phyloP scores from a whole-genome alignment of 2,888 invertebrate genomes.

The Tuberolachnus salignus region DNA sequence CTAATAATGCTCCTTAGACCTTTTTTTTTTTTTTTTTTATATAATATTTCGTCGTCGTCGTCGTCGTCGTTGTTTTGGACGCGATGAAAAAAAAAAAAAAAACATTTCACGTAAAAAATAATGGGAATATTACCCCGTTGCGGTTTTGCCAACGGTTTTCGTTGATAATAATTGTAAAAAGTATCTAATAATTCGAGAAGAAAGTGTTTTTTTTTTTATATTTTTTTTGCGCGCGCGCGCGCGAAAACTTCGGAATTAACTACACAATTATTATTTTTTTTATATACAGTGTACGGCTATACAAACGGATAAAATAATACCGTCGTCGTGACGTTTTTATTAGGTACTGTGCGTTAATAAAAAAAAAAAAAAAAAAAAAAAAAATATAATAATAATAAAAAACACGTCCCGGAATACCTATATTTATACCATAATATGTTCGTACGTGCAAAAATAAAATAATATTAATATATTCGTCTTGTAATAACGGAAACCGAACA shows the following conservation, averaged over 20 bases:
- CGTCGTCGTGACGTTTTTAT: background rate
- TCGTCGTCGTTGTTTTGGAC: background rate
- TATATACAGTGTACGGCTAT: background rate
- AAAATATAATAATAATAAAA: no score
- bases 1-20: no score
- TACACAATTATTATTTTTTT: background rate
- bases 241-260: constrained; percentile 9
- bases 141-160: constrained; percentile 4
- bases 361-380: background rate
- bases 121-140: background rate
- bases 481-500: no score
- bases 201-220: background rate
- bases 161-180: no score
- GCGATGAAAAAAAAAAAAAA: background rate
- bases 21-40: no score
- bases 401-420: background rate
- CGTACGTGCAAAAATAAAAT: no score
- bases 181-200: background rate
- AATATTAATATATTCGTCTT: no score
- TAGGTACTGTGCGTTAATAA: no score
- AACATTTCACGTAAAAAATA: background rate
- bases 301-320: background rate
- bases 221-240: no score
- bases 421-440: background rate
- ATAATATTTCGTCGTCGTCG: background rate